Base-by-base conservation (phyloP, 1,140 invertebrate species). In the Zophobas atratus region DNA sequence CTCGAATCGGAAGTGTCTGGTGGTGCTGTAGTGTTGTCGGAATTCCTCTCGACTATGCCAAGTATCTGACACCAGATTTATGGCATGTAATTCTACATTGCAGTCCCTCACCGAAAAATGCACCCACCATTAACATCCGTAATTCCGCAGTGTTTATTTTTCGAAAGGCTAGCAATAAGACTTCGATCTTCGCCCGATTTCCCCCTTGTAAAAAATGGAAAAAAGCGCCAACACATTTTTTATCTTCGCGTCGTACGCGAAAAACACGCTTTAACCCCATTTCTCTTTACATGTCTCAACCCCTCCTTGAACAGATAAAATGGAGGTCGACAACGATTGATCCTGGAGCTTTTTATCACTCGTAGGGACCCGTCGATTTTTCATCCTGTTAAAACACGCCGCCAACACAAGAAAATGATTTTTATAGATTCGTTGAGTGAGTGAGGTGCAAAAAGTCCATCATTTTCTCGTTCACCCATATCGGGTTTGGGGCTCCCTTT, bases 261-360 rank as follows among this genome's bases (percentile, higher is more conserved):
- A 67, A 67, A 67, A 67, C 60, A 67, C 60, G 60, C 60, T 67
- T 67, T 67, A 67, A 67, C 60, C 60, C 60, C 60, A 67, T 67
- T 67, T 67, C 60, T 67, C 60, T 43, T 67, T 67, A 67, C 60
- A 67, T 67, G 60, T 67, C 39, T 67, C 60, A 67, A 67, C 60
- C 60, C 60, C 60, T 67, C 60, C 60, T 67, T 48, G 60, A 67
- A 67, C 60, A 67, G 60, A 67, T 67, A 67, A 67, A 67, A 67
- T 67, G 60, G 60, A 67, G 60, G 60, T 67, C 60, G 60, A 67
- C 60, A 67, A 67, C 60, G 60, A 67, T 67, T 67, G 60, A 67
- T 67, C 60, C 60, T 32, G 60, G 20, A 33, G 39, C 60, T 67
- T 67, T 67, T 67, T 67, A 67, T 67, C 60, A 67, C 60, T 67